These are phyloP conservation scores for Penaeus vannamei DNA, from an alignment of 1,140 invertebrate species.

Conservation along the genomic window DNA sequence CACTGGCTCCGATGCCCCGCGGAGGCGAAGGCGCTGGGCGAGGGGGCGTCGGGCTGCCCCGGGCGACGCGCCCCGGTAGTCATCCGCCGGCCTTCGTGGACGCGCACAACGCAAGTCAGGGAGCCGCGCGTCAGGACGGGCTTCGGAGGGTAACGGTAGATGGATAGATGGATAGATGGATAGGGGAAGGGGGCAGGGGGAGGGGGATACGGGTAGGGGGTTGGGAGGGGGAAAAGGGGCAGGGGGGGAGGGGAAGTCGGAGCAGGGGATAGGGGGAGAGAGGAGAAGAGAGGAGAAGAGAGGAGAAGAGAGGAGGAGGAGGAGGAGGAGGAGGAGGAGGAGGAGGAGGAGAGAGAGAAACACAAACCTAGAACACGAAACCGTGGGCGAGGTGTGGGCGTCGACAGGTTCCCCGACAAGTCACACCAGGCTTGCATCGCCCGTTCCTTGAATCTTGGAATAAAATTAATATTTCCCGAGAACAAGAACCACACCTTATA, in stretches of 20 bases:
- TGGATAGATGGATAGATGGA: not conserved
- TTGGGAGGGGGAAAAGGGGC: not conserved
- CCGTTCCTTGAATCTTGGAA: too few species aligned
- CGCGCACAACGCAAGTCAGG: not conserved
- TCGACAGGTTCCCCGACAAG: not conserved
- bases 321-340: not conserved
- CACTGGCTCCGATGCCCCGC: too few species aligned
- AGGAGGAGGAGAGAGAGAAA: constrained; percentile 16
- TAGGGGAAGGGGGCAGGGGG: not conserved
- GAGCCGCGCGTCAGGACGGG: not conserved
- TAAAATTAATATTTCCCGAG: too few species aligned
- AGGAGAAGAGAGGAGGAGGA: not conserved
- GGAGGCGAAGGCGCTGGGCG: too few species aligned
- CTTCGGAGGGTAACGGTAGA: not conserved
- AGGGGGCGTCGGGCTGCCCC: too few species aligned
- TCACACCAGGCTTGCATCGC: not conserved
- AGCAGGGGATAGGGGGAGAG: not conserved
- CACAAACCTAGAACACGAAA: not conserved
- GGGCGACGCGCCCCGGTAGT: too few species aligned
- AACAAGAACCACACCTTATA: not conserved
- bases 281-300: not conserved
- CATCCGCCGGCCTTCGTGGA: too few species aligned
- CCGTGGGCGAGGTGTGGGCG: too few species aligned
- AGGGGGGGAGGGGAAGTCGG: not conserved
- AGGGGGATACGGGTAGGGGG: not conserved